Evolutionary conservation across 2,888 invertebrate genomes (phyloP).

Genomic region (Drosophila aldrichi): DNA sequence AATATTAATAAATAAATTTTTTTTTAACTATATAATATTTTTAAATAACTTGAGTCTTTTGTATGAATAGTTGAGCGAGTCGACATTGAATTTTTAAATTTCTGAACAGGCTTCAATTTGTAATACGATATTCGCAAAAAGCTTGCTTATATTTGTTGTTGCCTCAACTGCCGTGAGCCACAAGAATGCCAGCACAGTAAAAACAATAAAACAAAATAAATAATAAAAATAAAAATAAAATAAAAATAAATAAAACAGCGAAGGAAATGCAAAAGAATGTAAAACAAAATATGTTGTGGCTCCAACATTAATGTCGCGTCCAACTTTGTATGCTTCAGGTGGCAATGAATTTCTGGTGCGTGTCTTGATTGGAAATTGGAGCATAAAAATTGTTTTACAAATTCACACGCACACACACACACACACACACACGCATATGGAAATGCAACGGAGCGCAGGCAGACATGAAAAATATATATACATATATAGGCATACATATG

Average conservation of each 20-base stretch:
- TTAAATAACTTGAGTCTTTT: too few relatives aligned
- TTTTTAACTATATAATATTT: too few relatives aligned
- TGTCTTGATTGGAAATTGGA: slow-evolving; percentile 79
- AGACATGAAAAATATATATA: slow-evolving; percentile 21
- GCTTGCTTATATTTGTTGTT: neutral
- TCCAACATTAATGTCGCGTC: slow-evolving; percentile 34
- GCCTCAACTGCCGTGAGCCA: slow-evolving; percentile 1
- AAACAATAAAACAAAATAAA: neutral
- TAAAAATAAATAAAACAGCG: neutral
- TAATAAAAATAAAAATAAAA: slow-evolving; percentile 10
- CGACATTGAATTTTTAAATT: neutral
- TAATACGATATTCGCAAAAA: slow-evolving; percentile 10
- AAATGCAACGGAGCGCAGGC: slow-evolving; percentile 37
- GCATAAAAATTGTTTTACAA: slow-evolving; percentile 75
- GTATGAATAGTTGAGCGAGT: neutral
- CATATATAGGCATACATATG: neutral
- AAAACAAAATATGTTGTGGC: slow-evolving; percentile 23
- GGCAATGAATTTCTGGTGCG: slow-evolving; percentile 81
- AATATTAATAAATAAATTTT: too few relatives aligned
- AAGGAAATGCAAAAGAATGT: neutral
- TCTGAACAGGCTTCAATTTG: neutral
- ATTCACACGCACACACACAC: slow-evolving; percentile 30
- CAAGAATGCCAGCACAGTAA: slow-evolving; percentile 16
- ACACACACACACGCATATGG: slow-evolving; percentile 11
- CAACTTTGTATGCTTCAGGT: slow-evolving; percentile 72